Conservation (phyloP, 2,888 invertebrate genomes). For the Ormyrus labotus region DNA sequence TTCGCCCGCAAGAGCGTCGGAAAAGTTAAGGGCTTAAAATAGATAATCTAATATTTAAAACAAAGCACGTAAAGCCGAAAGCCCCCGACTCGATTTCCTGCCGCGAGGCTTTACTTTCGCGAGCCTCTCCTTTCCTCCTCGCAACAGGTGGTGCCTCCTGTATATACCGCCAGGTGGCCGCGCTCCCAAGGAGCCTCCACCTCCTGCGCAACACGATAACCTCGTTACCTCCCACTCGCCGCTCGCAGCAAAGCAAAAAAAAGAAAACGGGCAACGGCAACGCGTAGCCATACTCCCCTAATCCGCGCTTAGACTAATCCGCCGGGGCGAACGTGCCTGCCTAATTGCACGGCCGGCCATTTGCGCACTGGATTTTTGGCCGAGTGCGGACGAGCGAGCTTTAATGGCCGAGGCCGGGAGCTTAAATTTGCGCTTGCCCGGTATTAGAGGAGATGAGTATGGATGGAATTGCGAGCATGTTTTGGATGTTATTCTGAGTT, state of each 20-base stretch:
- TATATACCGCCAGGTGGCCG: background rate
- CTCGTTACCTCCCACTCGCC: too few relatives aligned
- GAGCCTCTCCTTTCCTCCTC: background rate
- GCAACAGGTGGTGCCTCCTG: constrained; percentile 41
- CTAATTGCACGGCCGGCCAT: background rate
- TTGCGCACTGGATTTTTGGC: background rate
- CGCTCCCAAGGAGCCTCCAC: background rate
- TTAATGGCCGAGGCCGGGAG: too few relatives aligned
- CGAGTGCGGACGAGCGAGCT: too few relatives aligned
- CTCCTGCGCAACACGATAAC: background rate
- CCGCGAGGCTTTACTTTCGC: background rate
- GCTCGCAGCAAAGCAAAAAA: background rate
- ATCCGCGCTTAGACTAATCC: background rate
- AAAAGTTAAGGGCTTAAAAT: too few relatives aligned
- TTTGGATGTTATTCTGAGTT: too few relatives aligned
- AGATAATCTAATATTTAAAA: too few relatives aligned
- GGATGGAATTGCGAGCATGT: too few relatives aligned
- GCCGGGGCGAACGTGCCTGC: background rate
- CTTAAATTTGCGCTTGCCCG: too few relatives aligned
- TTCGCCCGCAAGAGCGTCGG: too few relatives aligned
- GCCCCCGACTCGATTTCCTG: background rate
- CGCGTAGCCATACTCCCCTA: background rate
- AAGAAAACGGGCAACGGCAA: background rate
- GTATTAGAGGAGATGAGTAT: too few relatives aligned
- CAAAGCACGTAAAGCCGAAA: too few relatives aligned